Evolutionary conservation across 1,140 invertebrate species (phyloP), one percentile per base, ranked within the genome.

Genomic region (Cydia splendana): DNA sequence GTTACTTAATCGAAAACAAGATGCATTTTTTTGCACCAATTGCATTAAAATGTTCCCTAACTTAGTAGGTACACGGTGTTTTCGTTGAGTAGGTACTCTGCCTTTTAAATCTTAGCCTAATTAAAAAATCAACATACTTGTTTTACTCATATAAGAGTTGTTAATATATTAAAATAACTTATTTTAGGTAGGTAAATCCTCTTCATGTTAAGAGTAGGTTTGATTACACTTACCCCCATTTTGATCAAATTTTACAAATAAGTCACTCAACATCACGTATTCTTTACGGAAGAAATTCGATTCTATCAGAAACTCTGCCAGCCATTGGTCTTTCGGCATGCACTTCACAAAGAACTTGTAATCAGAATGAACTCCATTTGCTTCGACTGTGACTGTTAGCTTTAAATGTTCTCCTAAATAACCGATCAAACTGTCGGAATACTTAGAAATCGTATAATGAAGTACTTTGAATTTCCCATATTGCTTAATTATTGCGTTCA

Each of bases 391-490:
- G 30, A 89, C 78, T 42, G 65, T 79, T 42, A 92, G 75, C 57
- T 82, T 87, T 18, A 91, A 78, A 81, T 92, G 88, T 75, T 92
- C 89, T 75, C 88, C 89, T 12, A 91, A 79, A 77, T 89, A 89
- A 18, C 90, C 90, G 15, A 89, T 78, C 12, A 87, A 57, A 76
- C 85, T 78, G 51, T 88, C 80, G 0, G 85, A 80, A 79, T 87
- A 87, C 0, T 86, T 79, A 28, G 80, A 75, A 12, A 85, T 42
- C 0, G 18, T 75, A 83, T 85, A 91, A 75, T 85, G 79, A n/a
- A 87, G 28, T 30, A 82, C 75, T 62, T 78, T 78, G 12, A 67
- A 74, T 81, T 76, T 77, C 9, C 82, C 84, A 77, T 79, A 81
- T 74, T 84, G 67, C 76, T 86, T 78, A 15, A 82, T 75, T 38